Evolutionary conservation across 2,888 invertebrate species (phyloP).

Genomic region (Athalia cordata): DNA sequence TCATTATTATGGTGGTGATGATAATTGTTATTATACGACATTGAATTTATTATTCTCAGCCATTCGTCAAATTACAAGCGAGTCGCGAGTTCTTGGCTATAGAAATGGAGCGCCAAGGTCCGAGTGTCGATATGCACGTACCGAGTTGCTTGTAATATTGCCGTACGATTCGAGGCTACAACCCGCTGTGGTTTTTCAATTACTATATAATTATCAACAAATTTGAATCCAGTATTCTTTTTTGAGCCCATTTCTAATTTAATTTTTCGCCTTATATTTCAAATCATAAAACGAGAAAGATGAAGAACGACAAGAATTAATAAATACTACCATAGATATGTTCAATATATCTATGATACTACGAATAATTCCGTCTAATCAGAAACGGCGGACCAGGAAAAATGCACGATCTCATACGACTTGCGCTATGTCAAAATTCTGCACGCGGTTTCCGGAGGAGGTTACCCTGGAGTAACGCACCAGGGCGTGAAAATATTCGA

Average conservation of each 20-base stretch:
- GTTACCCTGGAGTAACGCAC: constrained; percentile 9
- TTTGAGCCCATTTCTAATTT: no score
- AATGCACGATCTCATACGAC: neutral
- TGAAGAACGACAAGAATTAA: no score
- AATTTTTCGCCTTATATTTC: neutral
- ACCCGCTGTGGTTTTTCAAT: constrained; percentile 25
- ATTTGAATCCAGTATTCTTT: neutral
- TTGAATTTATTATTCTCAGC: constrained; percentile 22
- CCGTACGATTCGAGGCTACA: constrained; percentile 32
- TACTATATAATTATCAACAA: constrained; percentile 17
- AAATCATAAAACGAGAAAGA: neutral
- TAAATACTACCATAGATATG: no score
- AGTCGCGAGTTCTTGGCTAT: constrained; percentile 10
- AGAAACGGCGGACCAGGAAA: no score
- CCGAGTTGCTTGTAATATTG: constrained; percentile 4
- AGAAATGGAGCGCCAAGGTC: constrained; percentile 38
- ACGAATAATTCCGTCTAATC: no score
- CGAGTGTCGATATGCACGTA: constrained; percentile 23
- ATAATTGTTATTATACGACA: constrained; percentile 14
- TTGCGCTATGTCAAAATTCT: neutral
- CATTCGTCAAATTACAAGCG: constrained; percentile 32
- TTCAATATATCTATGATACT: no score
- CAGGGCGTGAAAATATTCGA: neutral
- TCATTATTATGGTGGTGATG: neutral
- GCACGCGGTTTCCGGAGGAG: constrained; percentile 10